A percentile compares a stretch with the other conserved stretches of the same genome.
These are phyloP conservation scores for Xerus rutilus DNA, from an alignment of 2,797 vertebrate species.

Conservation along the genomic window DNA sequence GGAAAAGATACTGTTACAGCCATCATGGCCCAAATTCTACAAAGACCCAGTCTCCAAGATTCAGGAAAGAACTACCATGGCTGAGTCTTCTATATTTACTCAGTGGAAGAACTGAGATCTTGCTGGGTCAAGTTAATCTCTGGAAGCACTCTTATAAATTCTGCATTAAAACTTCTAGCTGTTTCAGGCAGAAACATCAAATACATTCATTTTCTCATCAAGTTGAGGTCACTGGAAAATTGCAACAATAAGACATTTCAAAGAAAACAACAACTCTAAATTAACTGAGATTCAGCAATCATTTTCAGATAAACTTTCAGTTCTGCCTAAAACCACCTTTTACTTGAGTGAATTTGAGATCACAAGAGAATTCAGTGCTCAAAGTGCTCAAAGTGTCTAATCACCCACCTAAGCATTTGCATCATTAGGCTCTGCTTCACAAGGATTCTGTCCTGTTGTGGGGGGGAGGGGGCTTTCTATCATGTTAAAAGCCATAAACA, in stretches of 20 bases:
- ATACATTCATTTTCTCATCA: not conserved
- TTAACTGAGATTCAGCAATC: constrained; percentile 15
- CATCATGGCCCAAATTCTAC: not conserved
- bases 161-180: not conserved
- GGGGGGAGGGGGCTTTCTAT: constrained; percentile 63
- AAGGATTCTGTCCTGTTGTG: constrained; percentile 69
- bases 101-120: not conserved
- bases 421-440: constrained; percentile 83
- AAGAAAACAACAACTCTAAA: constrained; percentile 54
- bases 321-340: constrained; percentile 78
- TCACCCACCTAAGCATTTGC: constrained; percentile 79
- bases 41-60: not conserved
- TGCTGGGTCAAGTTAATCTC: not conserved
- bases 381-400: constrained; percentile 83
- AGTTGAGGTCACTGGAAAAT: constrained; percentile 45
- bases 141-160: not conserved
- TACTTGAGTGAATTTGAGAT: constrained; percentile 82
- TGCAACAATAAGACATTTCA: constrained; percentile 52
- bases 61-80: not conserved
- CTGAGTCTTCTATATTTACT: not conserved
- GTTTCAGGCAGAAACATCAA: not conserved
- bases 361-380: constrained; percentile 82
- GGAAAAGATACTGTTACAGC: not conserved
- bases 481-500: constrained; percentile 85
- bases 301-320: constrained; percentile 73